Percentiles rank a stretch among this genome's conserved stretches.
Evolutionary conservation across 30 jellyfish, hydroid and myxozoan species (phyloP).

Genomic region (Aurelia coerulea): DNA sequence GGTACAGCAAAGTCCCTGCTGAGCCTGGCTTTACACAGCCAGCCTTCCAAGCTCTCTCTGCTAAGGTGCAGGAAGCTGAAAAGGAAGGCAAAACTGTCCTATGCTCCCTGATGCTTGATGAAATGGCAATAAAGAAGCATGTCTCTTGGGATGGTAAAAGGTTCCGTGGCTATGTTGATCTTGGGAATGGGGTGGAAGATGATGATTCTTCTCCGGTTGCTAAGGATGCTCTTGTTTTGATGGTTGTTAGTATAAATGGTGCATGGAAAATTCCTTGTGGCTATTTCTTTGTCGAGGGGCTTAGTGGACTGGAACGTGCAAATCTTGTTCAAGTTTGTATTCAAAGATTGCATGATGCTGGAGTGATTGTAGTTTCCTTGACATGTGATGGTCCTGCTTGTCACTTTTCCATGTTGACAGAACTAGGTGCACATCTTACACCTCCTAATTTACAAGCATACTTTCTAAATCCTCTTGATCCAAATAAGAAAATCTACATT

Average conservation of each 20-base stretch:
- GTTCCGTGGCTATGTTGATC: slow-evolving; percentile 48
- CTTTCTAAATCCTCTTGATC: slow-evolving; percentile 55
- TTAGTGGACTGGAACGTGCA: slow-evolving; percentile 62
- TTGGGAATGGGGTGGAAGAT: slow-evolving; percentile 50
- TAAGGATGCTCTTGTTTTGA: slow-evolving; percentile 49
- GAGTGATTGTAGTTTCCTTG: slow-evolving; percentile 14
- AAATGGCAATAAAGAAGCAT: slow-evolving; percentile 47
- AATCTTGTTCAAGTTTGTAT: slow-evolving; percentile 48
- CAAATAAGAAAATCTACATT: slow-evolving; percentile 29
- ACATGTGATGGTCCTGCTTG: slow-evolving; percentile 74
- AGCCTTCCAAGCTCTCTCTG: slow-evolving; percentile 36
- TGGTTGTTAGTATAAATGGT: slow-evolving; percentile 51
- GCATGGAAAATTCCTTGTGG: slow-evolving; percentile 63
- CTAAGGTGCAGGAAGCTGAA: slow-evolving; percentile 7
- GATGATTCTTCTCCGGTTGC: slow-evolving; percentile 51
- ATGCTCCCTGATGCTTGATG: slow-evolving; percentile 38
- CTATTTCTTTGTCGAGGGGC: slow-evolving; percentile 58
- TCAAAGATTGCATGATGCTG: slow-evolving; percentile 28
- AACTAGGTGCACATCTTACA: slow-evolving; percentile 36
- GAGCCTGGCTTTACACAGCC: slow-evolving; percentile 72
- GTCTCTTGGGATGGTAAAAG: slow-evolving; percentile 54
- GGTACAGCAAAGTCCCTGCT: slow-evolving; percentile 61
- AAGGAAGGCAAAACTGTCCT: not conserved
- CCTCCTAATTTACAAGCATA: slow-evolving; percentile 27
- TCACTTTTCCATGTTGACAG: slow-evolving; percentile 44